Evolutionary conservation across 2,888 invertebrate genomes (phyloP).

Genomic region (Luperina testacea): DNA sequence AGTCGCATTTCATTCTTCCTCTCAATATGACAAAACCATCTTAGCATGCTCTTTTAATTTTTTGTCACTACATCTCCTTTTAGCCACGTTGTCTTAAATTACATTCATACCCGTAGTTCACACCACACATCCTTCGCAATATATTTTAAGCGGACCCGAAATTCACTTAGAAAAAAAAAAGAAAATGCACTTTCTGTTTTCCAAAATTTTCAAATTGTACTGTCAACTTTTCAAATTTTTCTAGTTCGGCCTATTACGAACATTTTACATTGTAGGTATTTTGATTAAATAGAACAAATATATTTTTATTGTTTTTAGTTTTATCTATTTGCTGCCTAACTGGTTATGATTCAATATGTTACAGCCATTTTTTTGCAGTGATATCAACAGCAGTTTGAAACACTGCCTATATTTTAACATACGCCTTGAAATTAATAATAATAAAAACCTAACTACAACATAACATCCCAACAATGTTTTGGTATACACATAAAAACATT

Average conservation of each 20-base stretch:
- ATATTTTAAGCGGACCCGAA: neutral
- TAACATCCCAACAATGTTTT: conserved; percentile 4
- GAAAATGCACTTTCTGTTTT: too few relatives aligned
- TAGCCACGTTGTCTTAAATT: too few relatives aligned
- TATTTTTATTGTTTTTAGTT: neutral
- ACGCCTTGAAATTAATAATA: conserved; percentile 21
- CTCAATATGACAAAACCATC: too few relatives aligned
- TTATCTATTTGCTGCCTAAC: neutral
- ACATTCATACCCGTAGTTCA: too few relatives aligned
- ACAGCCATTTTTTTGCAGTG: neutral
- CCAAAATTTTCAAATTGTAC: too few relatives aligned
- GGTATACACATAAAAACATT: conserved; percentile 39
- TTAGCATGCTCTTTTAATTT: too few relatives aligned
- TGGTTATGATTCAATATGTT: neutral
- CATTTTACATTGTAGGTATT: neutral
- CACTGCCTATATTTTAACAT: neutral
- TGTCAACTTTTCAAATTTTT: neutral
- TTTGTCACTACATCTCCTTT: too few relatives aligned
- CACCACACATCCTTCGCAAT: neutral
- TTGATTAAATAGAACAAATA: too few relatives aligned
- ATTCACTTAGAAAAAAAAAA: too few relatives aligned
- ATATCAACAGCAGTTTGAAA: neutral
- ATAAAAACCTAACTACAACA: conserved; percentile 11
- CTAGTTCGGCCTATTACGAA: neutral
- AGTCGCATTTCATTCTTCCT: too few relatives aligned